Percentiles rank a stretch among this genome's conserved stretches.
Conservation (phyloP, 2,797 vertebrate genomes). For the Iguana delicatissima region DNA sequence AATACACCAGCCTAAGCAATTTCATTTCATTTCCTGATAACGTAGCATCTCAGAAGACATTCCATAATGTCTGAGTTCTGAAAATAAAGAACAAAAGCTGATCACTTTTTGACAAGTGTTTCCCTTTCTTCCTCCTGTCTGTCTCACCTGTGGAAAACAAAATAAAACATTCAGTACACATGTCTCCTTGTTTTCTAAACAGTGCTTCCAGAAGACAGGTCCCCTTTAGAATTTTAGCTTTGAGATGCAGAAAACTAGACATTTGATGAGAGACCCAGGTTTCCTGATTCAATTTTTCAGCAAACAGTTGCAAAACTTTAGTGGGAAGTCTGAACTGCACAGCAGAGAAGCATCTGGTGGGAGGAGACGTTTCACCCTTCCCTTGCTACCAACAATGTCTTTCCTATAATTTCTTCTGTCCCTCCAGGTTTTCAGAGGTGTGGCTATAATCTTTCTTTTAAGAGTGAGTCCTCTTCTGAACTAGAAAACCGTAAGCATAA, state of each 20-base stretch:
- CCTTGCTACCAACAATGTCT: background rate
- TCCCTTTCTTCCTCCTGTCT: background rate
- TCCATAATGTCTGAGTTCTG: background rate
- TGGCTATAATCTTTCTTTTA: no score
- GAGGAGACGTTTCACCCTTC: background rate
- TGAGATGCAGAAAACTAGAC: background rate
- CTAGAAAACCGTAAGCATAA: background rate
- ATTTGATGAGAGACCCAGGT: background rate
- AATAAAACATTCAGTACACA: constrained; percentile 14
- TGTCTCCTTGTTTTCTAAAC: background rate
- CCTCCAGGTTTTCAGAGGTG: background rate
- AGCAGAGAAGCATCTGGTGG: background rate
- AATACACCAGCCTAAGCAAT: constrained; percentile 5
- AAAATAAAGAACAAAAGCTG: background rate
- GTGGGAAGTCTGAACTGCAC: background rate
- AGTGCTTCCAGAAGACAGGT: background rate
- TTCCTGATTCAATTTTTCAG: background rate
- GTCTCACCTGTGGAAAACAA: background rate
- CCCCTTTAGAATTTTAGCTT: background rate
- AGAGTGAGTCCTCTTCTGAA: background rate
- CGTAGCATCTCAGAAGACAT: background rate
- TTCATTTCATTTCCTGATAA: constrained; percentile 30
- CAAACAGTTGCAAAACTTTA: background rate
- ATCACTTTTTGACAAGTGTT: background rate
- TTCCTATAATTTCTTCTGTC: no score